A percentile compares a stretch with the other conserved stretches of the same genome.
Evolutionary conservation across 2,797 vertebrate genomes (phyloP).

Genomic region (Enteromius trimaculatus): DNA sequence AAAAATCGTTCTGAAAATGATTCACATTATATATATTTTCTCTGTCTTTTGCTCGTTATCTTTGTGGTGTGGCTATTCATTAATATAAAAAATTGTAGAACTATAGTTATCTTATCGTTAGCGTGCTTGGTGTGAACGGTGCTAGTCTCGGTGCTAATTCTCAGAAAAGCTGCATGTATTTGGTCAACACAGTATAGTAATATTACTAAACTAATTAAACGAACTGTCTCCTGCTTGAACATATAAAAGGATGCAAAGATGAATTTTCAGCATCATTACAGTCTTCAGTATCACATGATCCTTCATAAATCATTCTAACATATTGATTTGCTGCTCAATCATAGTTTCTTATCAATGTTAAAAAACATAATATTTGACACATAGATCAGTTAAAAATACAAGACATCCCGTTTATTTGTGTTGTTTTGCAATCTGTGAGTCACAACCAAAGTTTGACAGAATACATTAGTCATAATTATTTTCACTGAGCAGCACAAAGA

Average conservation of each 20-base stretch:
- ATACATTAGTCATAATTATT: conserved; percentile 62
- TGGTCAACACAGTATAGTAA: not conserved
- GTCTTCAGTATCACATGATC: not conserved
- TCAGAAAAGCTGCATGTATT: not conserved
- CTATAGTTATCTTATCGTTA: no score
- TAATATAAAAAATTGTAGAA: no score
- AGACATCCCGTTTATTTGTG: not conserved
- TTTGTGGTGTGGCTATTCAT: no score
- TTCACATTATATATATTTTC: no score
- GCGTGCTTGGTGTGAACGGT: no score
- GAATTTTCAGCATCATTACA: not conserved
- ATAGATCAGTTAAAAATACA: not conserved
- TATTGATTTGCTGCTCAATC: not conserved
- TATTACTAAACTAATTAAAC: not conserved
- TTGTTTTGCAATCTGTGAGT: conserved; percentile 26
- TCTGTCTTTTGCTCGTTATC: no score
- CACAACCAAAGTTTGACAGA: conserved; percentile 46
- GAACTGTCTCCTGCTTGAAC: not conserved
- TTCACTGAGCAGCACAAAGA: conserved; percentile 63
- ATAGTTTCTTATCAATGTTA: not conserved
- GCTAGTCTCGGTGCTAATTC: no score
- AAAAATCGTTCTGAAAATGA: no score
- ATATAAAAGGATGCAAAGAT: not conserved
- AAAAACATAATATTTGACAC: no score
- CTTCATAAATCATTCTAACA: not conserved